Evolutionary conservation across 35 echinoderm and acorn worm species (phyloP).

Genomic region (Stichopus chloronotus): DNA sequence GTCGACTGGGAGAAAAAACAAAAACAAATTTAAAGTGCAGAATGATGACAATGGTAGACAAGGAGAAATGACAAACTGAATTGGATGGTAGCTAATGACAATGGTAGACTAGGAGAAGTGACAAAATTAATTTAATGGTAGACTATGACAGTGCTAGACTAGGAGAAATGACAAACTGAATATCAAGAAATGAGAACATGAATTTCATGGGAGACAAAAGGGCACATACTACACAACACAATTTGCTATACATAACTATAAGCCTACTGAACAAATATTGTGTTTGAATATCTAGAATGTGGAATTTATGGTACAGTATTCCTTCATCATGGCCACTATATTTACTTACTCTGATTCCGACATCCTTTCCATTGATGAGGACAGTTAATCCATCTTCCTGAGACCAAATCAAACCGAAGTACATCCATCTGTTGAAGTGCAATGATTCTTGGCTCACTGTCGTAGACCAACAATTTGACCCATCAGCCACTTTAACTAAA

Average conservation of each 20-base stretch:
- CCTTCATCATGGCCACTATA: not conserved
- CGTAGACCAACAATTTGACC: constrained; percentile 53
- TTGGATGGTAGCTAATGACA: too few species aligned
- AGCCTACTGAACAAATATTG: too few species aligned
- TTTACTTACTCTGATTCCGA: constrained; percentile 60
- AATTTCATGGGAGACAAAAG: too few species aligned
- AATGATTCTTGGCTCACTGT: constrained; percentile 28
- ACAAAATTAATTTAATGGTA: not conserved
- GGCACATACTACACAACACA: too few species aligned
- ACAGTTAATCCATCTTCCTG: constrained; percentile 52
- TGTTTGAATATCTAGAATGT: too few species aligned
- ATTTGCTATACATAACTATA: too few species aligned
- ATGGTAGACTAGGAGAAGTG: too few species aligned
- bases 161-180: too few species aligned
- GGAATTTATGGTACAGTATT: too few species aligned
- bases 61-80: not conserved
- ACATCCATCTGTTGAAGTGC: constrained; percentile 71
- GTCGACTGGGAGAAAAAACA: constrained; percentile 48
- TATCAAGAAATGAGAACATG: too few species aligned
- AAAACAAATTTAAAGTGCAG: not conserved
- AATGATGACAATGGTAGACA: constrained; percentile 10
- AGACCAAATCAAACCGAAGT: constrained; percentile 66
- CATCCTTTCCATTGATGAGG: constrained; percentile 66
- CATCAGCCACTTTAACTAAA: constrained; percentile 68
- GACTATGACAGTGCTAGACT: too few species aligned